phyloP scores from a whole-genome alignment of 2,113 vertebrate species.

The Mirounga angustirostris region DNA sequence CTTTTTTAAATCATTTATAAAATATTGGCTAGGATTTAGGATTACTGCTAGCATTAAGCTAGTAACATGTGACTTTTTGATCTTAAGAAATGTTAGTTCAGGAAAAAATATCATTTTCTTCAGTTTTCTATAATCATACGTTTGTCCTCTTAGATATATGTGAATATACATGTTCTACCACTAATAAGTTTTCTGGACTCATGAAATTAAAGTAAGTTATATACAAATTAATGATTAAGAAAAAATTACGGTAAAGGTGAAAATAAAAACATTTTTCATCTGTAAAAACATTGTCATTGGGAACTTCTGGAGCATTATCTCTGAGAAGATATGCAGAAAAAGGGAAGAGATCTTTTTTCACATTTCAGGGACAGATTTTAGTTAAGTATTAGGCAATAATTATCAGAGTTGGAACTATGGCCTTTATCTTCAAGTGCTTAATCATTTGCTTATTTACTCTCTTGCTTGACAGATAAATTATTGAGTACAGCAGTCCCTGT shows the following conservation, averaged over 20 bases:
- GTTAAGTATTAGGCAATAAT: background rate
- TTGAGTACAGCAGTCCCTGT: background rate
- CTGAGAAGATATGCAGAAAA: background rate
- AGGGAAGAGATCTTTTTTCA: background rate
- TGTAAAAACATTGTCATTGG: background rate
- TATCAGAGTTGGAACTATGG: background rate
- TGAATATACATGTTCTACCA: background rate
- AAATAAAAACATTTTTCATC: slow-evolving; percentile 39
- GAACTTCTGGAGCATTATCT: background rate
- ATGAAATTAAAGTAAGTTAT: slow-evolving; percentile 24
- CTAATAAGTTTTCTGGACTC: background rate
- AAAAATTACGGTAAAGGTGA: background rate
- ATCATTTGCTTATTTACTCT: background rate
- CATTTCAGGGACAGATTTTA: background rate
- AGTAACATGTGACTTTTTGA: background rate
- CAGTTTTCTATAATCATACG: background rate
- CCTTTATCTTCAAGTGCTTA: background rate
- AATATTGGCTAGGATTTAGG: background rate
- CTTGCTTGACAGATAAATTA: background rate
- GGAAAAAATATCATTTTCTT: background rate
- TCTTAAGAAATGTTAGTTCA: slow-evolving; percentile 17
- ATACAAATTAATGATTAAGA: slow-evolving; percentile 26
- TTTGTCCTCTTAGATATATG: background rate
- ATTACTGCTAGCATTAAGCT: background rate
- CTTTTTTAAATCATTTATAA: slow-evolving; percentile 13